A percentile compares a stretch with the other conserved stretches of the same genome.
These are phyloP conservation scores for Callaeas wilsoni DNA, from an alignment of 2,113 vertebrate genomes.

Conservation along the genomic window DNA sequence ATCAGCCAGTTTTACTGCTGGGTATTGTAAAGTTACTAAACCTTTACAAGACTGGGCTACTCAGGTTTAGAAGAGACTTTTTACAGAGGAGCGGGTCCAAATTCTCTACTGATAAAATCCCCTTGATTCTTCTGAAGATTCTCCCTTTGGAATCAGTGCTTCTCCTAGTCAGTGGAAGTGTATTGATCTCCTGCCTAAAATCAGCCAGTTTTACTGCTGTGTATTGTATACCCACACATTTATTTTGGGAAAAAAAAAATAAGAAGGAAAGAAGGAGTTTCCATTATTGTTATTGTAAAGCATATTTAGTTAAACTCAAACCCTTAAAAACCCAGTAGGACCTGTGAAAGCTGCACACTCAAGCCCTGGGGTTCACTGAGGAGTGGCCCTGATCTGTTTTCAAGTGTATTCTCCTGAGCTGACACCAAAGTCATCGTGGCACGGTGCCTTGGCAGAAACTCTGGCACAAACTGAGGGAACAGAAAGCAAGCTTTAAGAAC, in stretches of 20 bases:
- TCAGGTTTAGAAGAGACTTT: background rate
- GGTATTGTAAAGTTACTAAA: background rate
- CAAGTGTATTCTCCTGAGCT: background rate
- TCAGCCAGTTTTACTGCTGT: background rate
- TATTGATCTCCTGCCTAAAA: background rate
- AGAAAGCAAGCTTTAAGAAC: background rate
- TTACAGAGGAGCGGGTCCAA: background rate
- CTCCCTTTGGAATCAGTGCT: background rate
- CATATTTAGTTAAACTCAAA: background rate
- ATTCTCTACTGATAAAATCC: background rate
- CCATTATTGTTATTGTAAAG: background rate
- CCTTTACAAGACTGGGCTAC: background rate
- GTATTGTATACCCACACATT: background rate
- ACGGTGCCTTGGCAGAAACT: background rate
- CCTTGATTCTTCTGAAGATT: background rate
- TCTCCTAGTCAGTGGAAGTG: background rate
- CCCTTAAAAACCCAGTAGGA: background rate
- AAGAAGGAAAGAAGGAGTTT: background rate
- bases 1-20: background rate
- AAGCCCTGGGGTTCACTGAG: background rate
- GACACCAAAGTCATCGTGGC: accelerated
- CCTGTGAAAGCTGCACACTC: background rate
- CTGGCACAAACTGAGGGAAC: background rate
- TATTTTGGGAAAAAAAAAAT: background rate
- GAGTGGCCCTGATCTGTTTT: background rate